These are phyloP conservation scores for Trinorchestia longiramus DNA, from an alignment of 1,140 invertebrate genomes.

Conservation along the genomic window DNA sequence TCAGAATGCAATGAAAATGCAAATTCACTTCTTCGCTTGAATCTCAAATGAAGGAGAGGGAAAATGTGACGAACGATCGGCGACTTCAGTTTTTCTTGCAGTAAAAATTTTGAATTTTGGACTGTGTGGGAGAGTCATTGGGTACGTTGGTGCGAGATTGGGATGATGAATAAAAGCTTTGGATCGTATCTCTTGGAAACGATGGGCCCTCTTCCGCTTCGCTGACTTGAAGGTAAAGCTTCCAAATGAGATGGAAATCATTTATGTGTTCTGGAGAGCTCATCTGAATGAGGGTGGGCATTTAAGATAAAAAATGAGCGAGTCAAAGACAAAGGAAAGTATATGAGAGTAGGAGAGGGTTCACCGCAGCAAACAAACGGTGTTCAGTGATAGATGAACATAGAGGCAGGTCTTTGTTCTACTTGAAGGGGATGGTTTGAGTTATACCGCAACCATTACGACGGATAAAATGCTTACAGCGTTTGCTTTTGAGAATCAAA, in stretches of 20 bases:
- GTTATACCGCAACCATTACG: too few species aligned
- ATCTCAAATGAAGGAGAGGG: conserved; percentile 22
- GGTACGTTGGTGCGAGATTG: not conserved
- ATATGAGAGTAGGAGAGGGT: not conserved
- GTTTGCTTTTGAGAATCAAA: not conserved
- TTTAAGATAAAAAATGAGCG: not conserved
- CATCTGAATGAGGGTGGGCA: not conserved
- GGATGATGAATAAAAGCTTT: not conserved
- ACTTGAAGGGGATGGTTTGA: too few species aligned
- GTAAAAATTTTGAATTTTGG: not conserved
- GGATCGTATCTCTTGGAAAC: not conserved
- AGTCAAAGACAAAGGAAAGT: not conserved
- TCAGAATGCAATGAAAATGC: conserved; percentile 53
- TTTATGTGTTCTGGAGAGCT: not conserved
- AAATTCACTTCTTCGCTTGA: conserved; percentile 23
- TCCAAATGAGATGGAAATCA: not conserved
- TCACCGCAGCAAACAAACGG: not conserved
- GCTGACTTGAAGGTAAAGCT: conserved; percentile 15
- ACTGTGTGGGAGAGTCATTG: not conserved
- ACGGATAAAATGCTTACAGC: too few species aligned
- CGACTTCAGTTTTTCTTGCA: not conserved
- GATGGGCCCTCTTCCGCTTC: not conserved
- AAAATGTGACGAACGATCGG: conserved; percentile 26
- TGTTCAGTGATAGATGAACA: not conserved
- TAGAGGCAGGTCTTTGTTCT: not conserved